These are phyloP conservation scores for Pithys albifrons DNA, from an alignment of 2,113 vertebrate genomes.

Conservation along the genomic window DNA sequence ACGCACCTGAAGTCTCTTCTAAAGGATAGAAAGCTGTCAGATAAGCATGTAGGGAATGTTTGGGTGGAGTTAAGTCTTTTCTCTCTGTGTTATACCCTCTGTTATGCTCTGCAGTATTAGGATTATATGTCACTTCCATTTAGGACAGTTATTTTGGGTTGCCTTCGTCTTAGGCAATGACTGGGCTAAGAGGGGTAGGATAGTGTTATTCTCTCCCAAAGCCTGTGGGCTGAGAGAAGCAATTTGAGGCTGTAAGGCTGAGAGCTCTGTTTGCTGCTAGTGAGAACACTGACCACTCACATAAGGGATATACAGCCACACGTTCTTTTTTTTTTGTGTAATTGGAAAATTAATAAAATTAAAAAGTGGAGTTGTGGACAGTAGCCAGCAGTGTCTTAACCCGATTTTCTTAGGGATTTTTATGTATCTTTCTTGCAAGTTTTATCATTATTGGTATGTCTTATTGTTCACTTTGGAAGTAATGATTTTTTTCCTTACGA, in stretches of 20 bases:
- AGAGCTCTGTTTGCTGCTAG: neutral
- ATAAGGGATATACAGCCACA: neutral
- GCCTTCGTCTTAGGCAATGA: neutral
- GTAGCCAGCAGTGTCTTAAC: neutral
- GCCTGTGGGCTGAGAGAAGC: neutral
- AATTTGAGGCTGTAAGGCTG: neutral
- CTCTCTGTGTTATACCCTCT: neutral
- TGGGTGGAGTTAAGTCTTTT: neutral
- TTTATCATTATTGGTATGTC: neutral
- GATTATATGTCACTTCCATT: neutral
- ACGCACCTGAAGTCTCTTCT: neutral
- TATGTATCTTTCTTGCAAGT: neutral
- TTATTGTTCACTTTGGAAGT: neutral
- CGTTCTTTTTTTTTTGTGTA: neutral
- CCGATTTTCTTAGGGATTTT: neutral
- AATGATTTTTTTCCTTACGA: neutral
- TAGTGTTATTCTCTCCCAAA: neutral
- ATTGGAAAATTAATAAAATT: neutral
- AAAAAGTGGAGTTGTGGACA: neutral
- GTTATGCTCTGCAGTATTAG: neutral
- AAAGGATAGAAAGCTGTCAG: neutral
- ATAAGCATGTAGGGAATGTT: neutral
- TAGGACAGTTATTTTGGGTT: rapidly evolving
- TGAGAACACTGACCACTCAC: neutral
- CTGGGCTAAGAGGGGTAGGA: neutral